phyloP scores from a whole-genome alignment of 1,140 invertebrate species.

The Eriosoma lanigerum region DNA sequence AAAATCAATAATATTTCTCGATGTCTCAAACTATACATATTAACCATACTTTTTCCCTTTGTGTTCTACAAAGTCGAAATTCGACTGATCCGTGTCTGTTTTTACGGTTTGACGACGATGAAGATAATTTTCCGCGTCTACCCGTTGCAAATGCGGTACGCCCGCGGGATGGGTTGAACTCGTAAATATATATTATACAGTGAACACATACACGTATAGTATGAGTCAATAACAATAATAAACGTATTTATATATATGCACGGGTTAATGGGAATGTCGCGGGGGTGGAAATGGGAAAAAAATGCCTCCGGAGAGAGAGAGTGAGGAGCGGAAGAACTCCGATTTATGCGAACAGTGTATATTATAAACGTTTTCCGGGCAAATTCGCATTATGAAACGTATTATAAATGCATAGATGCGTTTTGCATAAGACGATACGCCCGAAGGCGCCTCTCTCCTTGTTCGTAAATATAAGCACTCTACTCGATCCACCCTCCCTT shows the following conservation, averaged over 20 bases:
- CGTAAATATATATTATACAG: not conserved
- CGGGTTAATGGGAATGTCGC: not conserved
- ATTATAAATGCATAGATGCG: constrained; percentile 51
- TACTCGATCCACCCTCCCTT: not conserved
- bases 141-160: not conserved
- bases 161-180: not conserved
- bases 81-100: too few species aligned
- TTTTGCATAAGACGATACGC: constrained; percentile 51
- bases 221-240: constrained; percentile 47
- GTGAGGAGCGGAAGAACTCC: not conserved
- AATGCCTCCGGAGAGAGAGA: constrained; percentile 7
- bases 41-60: too few species aligned
- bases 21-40: too few species aligned
- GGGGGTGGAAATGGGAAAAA: not conserved
- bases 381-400: constrained; percentile 49
- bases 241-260: not conserved
- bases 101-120: too few species aligned
- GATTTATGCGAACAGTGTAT: constrained; percentile 28
- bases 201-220: not conserved
- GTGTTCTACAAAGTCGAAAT: too few species aligned
- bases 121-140: not conserved
- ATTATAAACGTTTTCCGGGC: constrained; percentile 51
- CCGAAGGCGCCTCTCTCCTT: constrained; percentile 28
- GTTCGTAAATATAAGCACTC: too few species aligned
- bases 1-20: too few species aligned